These are phyloP conservation scores for Drosophila rhopaloa DNA, from an alignment of 1,140 invertebrate genomes.

Conservation along the genomic window DNA sequence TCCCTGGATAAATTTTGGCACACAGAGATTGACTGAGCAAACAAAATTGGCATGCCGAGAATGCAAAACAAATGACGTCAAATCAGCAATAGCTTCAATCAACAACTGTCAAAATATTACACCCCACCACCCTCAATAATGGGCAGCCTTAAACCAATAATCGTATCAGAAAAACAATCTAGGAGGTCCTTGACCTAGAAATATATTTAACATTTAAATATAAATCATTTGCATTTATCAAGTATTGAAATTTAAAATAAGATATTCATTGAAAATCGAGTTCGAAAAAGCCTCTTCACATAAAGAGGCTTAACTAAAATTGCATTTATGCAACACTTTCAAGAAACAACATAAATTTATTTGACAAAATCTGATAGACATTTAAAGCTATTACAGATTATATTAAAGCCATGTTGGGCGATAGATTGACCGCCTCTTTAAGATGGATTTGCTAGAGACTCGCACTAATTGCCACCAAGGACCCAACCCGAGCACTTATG, in stretches of 20 bases:
- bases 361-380: no score
- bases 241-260: neutral
- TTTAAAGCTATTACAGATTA: neutral
- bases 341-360: no score
- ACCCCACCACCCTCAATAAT: neutral
- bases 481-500: slow-evolving; percentile 30
- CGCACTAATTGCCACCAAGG: slow-evolving; percentile 56
- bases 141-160: neutral
- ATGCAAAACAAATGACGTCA: slow-evolving; percentile 43
- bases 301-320: no score
- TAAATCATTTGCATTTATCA: neutral
- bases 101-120: neutral
- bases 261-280: no score
- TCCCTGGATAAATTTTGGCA: slow-evolving; percentile 40
- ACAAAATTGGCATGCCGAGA: slow-evolving; percentile 53
- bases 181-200: no score
- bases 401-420: neutral
- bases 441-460: slow-evolving; percentile 22
- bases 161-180: neutral
- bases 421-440: neutral
- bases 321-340: no score
- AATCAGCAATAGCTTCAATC: slow-evolving; percentile 41
- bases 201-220: no score
- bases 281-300: no score
- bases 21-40: slow-evolving; percentile 40